Percentiles rank a stretch among this genome's conserved stretches.
Evolutionary conservation across 2,113 vertebrate genomes (phyloP).

Genomic region (Clarias macrocephalus): DNA sequence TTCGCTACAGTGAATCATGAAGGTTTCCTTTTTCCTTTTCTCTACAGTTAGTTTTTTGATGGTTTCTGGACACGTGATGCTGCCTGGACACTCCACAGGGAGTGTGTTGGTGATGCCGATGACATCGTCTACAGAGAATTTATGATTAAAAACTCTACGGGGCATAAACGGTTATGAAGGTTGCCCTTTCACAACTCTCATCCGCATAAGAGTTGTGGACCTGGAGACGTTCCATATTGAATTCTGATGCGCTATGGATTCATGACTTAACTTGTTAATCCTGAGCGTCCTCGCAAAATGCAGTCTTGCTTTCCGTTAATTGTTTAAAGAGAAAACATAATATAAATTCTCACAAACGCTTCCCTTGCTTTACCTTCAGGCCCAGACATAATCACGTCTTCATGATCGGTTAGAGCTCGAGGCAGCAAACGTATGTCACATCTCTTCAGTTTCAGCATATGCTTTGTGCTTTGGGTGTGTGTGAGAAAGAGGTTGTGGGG

Average conservation of each 20-base stretch:
- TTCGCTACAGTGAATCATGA: neutral
- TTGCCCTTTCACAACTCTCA: neutral
- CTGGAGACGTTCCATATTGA: neutral
- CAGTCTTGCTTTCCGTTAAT: neutral
- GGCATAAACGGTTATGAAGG: neutral
- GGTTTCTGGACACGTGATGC: neutral
- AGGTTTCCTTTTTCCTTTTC: neutral
- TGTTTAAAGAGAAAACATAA: too few species aligned
- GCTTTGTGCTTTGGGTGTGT: neutral
- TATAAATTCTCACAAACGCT: neutral
- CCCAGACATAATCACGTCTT: neutral
- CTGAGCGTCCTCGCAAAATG: too few species aligned
- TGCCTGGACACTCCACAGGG: neutral
- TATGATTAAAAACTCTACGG: too few species aligned
- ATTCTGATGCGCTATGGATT: neutral
- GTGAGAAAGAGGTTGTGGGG: neutral
- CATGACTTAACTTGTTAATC: neutral
- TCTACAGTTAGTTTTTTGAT: too few species aligned
- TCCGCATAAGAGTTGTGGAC: neutral
- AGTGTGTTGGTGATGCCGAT: neutral
- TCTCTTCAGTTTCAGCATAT: neutral
- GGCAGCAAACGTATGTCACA: slow-evolving; percentile 11
- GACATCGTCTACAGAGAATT: neutral
- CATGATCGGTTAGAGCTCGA: neutral
- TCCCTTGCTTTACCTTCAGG: neutral